Evolutionary conservation across 2,797 vertebrate genomes (phyloP).

Genomic region (Falco columbarius): DNA sequence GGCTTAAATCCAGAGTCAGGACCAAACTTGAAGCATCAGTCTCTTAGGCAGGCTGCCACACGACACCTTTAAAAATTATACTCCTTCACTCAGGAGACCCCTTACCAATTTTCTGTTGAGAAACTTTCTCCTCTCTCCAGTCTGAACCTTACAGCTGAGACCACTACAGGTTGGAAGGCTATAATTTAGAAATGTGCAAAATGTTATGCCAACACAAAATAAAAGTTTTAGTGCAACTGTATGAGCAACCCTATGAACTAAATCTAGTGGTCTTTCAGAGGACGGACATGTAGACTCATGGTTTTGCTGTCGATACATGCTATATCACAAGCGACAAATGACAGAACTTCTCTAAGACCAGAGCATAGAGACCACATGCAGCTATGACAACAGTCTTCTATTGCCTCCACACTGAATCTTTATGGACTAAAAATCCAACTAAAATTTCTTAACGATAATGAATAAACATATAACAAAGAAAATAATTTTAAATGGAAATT

Average conservation of each 20-base stretch:
- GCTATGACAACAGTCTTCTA: neutral
- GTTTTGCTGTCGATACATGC: neutral
- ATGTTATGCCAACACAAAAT: neutral
- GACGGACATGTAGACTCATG: neutral
- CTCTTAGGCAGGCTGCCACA: conserved; percentile 43
- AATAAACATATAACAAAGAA: neutral
- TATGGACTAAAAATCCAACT: neutral
- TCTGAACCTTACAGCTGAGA: neutral
- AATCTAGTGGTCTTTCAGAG: neutral
- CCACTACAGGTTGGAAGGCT: neutral
- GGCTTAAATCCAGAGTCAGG: conserved; percentile 38
- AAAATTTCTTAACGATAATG: neutral
- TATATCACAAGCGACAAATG: neutral
- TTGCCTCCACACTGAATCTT: neutral
- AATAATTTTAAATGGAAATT: neutral
- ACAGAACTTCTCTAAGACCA: neutral
- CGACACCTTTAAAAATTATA: neutral
- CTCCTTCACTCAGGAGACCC: neutral
- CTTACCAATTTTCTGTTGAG: neutral
- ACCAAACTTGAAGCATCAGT: conserved; percentile 39
- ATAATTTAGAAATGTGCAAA: neutral
- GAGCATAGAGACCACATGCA: neutral
- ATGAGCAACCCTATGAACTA: neutral
- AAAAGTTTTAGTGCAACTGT: neutral
- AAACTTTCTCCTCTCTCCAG: neutral